Evolutionary conservation across 2,797 vertebrate species (phyloP), one percentile per base, ranked within the genome.

Genomic region (Luscinia megarhynchos): DNA sequence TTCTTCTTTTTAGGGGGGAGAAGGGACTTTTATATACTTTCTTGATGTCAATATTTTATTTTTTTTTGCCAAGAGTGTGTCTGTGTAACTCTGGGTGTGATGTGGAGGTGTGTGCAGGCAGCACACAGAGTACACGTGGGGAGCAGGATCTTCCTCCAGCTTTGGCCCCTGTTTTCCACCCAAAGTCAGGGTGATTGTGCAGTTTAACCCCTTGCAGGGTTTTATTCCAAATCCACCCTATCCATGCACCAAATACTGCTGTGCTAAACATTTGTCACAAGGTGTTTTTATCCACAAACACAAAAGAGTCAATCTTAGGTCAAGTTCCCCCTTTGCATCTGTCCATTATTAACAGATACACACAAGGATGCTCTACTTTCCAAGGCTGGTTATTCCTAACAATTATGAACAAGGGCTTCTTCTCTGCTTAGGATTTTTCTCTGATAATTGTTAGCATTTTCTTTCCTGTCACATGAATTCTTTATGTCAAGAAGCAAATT

Each of bases 401-500:
- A 1, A 58, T 73, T 79, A 74, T 54, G 40, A 74, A 81, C 82
- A 76, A 10, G 24, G 73, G 68, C 38, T 95, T 91, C 62, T 78
- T 76, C 88, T 82, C 88, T 84, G 90, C 57, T 57, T 93, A 85
- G 30, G 22, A 41, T 38, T 77, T 75, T 69, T 79, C 68, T 95
- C 80, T 90, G 67, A 57, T 92, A 97, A 92, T 78, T 81, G 34
- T 69, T 92, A 96, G 91, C 11, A 32, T 87, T 90, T 93, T 54
- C 82, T 83, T 81, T 95, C 58, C 29, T 94, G 62, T 84, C 61
- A 90, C 12, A 1, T 86, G 77, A 88, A 94, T 67, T 96, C 59
- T 94, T 93, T 90, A 67, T 95, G 67, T 91, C 87, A 91, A 97
- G 95, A 96, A 97, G 94, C 90, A 96, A 96, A 95, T 48, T 62